Base-by-base conservation (phyloP, 37 sponge, comb jelly and placozoan genomes). In the Theonella swinhoei region DNA sequence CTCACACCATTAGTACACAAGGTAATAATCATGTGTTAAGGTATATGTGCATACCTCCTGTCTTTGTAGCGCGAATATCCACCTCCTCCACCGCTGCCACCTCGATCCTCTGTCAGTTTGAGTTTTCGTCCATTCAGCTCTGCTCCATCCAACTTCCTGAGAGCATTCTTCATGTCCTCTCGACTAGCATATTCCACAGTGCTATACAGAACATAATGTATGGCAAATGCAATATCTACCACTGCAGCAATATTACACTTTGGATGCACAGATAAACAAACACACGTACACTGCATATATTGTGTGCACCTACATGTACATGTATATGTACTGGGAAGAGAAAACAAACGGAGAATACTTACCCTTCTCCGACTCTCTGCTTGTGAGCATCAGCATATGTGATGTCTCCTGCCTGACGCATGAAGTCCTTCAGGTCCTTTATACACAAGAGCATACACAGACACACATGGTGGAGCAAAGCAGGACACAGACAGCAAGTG, bases 311-410 rank as follows among this genome's bases (percentile, higher is more conserved):
- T n/a, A n/a, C n/a, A n/a, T n/a, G n/a, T n/a, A n/a, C n/a, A n/a
- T n/a, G n/a, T n/a, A n/a, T n/a, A n/a, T n/a, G n/a, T 7, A 47
- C 54, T 14, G 11, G 14, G 14, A 47, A 47, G 54, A 17, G 54
- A 47, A 7, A 47, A 17, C 7, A 17, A 47, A 14, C 11, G 54
- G 14, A 47, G 14, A 14, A 7, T 7, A 47, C 77, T 90, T 64
- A 95, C 96, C 95, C 97, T 79, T 97, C 99, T 47, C 97, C 97
- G 41, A 79, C 87, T 78, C 93, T 69, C 33, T 83, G 83, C 42
- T 95, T 92, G 84, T 99, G 99, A 29, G 99, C 99, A 82, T 99
- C 99, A 73, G 99, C 99, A 85, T 92, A 99, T 0, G 99, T 97
- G 29, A 99, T 94, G 62, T 97, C 95, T 25, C 96, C 99, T 39